Evolutionary conservation across 2,113 vertebrate genomes (phyloP), one percentile per base, ranked within the genome.

Genomic region (Atherinomorus stipes): DNA sequence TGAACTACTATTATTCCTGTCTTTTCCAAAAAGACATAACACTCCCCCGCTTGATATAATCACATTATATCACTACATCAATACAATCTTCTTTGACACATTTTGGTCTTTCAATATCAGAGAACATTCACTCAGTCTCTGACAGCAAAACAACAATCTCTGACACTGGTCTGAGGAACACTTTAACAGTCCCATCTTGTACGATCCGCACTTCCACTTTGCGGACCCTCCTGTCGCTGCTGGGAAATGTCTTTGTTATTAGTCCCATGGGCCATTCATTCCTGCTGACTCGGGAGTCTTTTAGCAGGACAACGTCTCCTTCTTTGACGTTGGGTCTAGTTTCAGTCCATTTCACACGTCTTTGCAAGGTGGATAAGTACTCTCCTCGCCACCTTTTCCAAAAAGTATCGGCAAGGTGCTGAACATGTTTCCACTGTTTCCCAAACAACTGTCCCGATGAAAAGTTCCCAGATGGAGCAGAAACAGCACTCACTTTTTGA

Each of bases 401-500:
- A 25, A 52, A 25, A 22, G 50, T 52, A 23, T 59, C 19, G 9
- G 19, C 31, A 22, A 40, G 57, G 56, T 40, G 31, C 13, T 40
- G 57, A 15, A 59, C 57, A 13, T 22, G 19, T 22, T 59, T 59
- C 57, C 34, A 59, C 34, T 59, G 57, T 23, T 59, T 59, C 3
- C 11, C 37, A 40, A 57, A 57, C 26, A 34, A 19, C 54, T 57
- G 54, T 4, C 54, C 26, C 11, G 54, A n/a, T 2, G 54, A 38
- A 13, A 59, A 59, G n/a, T 38, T 40, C 4, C 57, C 57, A 22
- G 34, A 38, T 21, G 57, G 57, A 12, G 57, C 57, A 40, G 34
- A 40, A 12, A 59, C n/a, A 7, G 34, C 21, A 28, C 11, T 23
- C 37, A 22, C n/a, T 10, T 59, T 59, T 21, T 59, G 57, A 7